These are phyloP conservation scores for Caenorhabditis afra DNA, from an alignment of 2,888 invertebrate genomes.

Conservation along the genomic window DNA sequence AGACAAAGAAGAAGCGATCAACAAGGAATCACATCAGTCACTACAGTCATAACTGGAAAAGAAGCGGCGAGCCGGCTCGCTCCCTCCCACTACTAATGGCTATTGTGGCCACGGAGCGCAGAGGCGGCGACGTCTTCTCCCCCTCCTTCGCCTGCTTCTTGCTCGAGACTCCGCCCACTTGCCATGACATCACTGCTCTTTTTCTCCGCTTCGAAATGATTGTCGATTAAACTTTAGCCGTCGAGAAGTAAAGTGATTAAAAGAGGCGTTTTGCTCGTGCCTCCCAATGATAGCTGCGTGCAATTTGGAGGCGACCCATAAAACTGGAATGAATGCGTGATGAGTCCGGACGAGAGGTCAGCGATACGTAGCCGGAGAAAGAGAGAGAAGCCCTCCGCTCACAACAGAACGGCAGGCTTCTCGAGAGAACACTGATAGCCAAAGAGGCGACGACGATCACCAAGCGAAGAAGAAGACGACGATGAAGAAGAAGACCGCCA, in stretches of 20 bases:
- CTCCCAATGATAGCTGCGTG: too few species aligned
- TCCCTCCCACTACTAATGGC: constrained; percentile 44
- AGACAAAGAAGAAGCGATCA: too few species aligned
- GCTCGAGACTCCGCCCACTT: constrained; percentile 27
- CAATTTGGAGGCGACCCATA: too few species aligned
- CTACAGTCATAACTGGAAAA: neutral
- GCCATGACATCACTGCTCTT: constrained; percentile 31
- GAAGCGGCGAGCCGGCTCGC: neutral
- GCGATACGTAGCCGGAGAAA: too few species aligned
- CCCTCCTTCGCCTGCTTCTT: constrained; percentile 6
- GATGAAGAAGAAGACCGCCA: too few species aligned
- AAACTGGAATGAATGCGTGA: too few species aligned
- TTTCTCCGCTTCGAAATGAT: constrained; percentile 17
- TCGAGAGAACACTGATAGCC: too few species aligned
- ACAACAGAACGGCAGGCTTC: too few species aligned
- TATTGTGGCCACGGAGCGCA: constrained; percentile 32
- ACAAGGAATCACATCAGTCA: neutral
- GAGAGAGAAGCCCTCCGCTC: too few species aligned
- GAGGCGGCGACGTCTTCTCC: constrained; percentile 24
- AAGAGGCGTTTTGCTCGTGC: neutral
- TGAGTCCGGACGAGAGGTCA: too few species aligned
- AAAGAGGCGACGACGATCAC: too few species aligned
- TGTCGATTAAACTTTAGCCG: constrained; percentile 15
- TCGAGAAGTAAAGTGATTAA: neutral
- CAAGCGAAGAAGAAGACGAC: too few species aligned